Evolutionary conservation across 2,113 vertebrate species (phyloP), one percentile per base, ranked within the genome.

Genomic region (Geothlypis trichas): DNA sequence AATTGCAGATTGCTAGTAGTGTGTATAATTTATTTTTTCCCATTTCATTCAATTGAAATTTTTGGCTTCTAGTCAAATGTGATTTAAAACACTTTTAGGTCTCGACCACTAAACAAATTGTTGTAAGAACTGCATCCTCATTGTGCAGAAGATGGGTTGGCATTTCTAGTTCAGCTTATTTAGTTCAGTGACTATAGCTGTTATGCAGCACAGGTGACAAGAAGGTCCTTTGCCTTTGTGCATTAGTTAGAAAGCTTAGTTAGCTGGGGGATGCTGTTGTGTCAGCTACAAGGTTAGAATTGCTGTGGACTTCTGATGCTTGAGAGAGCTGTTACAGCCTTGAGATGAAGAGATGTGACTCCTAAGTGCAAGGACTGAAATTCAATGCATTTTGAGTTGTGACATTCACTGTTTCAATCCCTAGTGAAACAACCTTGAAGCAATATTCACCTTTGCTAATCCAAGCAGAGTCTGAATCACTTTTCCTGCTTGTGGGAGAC

Each of bases 151-250:
- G 69, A 37, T 63, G 33, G 75, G 26, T 66, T 37, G 39, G 52
- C 47, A 44, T 91, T 91, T 84, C 33, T 83, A 61, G 78, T 83
- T 93, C 49, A 62, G 51, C 49, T 85, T 89, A 41, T 66, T 92
- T 87, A 91, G 31, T 83, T 87, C 44, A 33, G n/a, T 93, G 77
- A 24, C 15, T 26, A 22, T 41, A 82, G 44, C 41, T 61, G 6
- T 88, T 86, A 49, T 7, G 14, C 37, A 54, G 58, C 44, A 51
- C 39, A 85, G 58, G 52, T 63, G 77, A 72, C 57, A 76, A 79
- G 84, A 78, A 82, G 24, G 66, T 75, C 49, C 24, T 87, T 82
- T 2, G 5, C 39, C 44, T 91, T 82, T 65, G 39, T 7, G 5
- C 81, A 55, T 84, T 46, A 66, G 24, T 83, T 72, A 81, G 77